Percentiles rank a stretch among this genome's conserved stretches.
phyloP scores from a whole-genome alignment of 2,113 vertebrate genomes.

The Clinocottus analis region DNA sequence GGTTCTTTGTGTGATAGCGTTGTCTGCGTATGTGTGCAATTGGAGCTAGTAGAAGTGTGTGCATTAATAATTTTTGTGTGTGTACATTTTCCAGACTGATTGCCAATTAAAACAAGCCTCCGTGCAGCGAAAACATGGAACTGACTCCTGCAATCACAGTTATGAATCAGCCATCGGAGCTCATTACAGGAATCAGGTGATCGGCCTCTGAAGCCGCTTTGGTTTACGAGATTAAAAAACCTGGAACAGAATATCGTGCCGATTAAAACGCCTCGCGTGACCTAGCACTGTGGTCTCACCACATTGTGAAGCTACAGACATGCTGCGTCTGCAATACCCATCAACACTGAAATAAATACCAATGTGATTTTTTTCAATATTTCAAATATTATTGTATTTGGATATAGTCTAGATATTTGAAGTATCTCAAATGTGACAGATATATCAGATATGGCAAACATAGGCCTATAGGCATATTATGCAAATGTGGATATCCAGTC shows the following conservation, averaged over 20 bases:
- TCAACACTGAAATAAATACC: background rate
- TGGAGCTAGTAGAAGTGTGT: background rate
- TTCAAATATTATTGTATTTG: background rate
- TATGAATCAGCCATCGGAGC: conserved; percentile 55
- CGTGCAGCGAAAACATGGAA: conserved; percentile 45
- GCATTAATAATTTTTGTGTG: conserved; percentile 8
- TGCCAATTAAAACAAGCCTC: conserved; percentile 60
- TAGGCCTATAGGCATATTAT: background rate
- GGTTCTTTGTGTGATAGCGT: conserved; percentile 1
- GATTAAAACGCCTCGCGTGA: background rate
- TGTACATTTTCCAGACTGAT: conserved; percentile 38
- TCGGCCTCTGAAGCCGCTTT: conserved; percentile 29
- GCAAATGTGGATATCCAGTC: background rate
- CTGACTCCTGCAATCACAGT: conserved; percentile 48
- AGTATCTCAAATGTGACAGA: too few species aligned
- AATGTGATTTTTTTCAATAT: background rate
- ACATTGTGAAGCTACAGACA: conserved; percentile 1
- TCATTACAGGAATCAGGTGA: conserved; percentile 59
- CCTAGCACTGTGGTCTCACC: background rate
- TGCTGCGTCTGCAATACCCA: background rate
- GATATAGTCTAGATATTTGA: background rate
- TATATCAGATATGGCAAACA: too few species aligned
- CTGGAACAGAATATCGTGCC: conserved; percentile 5
- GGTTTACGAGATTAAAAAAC: conserved; percentile 15
- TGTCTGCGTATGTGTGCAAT: background rate